Base-by-base conservation (phyloP, 1,140 invertebrate genomes). In the Manduca sexta region DNA sequence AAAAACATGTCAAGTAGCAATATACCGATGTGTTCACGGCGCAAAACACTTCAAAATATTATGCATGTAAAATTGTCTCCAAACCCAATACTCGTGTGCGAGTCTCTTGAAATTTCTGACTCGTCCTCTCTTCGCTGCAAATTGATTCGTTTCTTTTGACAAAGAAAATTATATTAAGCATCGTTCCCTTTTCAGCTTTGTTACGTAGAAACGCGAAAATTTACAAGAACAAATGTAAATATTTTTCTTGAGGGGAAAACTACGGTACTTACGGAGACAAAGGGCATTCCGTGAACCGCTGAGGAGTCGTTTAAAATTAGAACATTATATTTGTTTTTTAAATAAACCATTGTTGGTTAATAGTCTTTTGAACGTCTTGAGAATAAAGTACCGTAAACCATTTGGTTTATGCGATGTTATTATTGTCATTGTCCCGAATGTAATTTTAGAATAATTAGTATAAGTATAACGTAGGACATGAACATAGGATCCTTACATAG, bases 141-240 rank as follows among this genome's bases (percentile, higher is more conserved):
- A 63, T 52, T 56, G 49, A 58, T 60, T 57, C 49, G 17, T 12
- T 40, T 40, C 13, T 40, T 46, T 45, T 47, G 58, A 59, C 58
- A 63, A 57, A 46, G 53, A 55, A 52, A 59, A 58, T 56, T 60
- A 60, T 60, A 44, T 61, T 64, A 54, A 50, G 46, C 39, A 53
- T 53, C 44, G 15, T 49, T 40, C 38, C 7, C 38, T 40, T 26
- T 54, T 49, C 6, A 35, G 39, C 46, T 43, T 56, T 26, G 47
- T 46, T 17, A 15, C 16, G 30, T 16, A 13, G 42, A 42, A 51
- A 15, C 42, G 21, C 17, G 42, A 50, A 49, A 42, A 37, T 13
- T 16, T 16, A 29, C 13, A 14, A 42, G 8, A 42, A 45, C 33
- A 45, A 26, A 37, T 45, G 44, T 35, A 13, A 37, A 40, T 21